Percentiles rank a stretch among this genome's conserved stretches.
Evolutionary conservation across 2,797 vertebrate species (phyloP).

Genomic region (Sebastes miniatus): DNA sequence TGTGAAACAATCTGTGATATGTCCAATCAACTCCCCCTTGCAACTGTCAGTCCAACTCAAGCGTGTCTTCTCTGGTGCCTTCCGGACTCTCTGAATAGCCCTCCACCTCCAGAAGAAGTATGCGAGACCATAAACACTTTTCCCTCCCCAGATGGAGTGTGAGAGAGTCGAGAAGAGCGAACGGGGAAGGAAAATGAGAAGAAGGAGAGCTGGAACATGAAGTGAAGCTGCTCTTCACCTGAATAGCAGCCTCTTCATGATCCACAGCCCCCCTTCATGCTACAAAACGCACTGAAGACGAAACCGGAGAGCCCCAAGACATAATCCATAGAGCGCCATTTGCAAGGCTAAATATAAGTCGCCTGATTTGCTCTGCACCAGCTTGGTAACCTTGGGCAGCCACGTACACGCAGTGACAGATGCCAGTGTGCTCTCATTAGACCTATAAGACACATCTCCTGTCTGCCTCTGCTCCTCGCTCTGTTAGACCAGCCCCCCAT

Average conservation of each 20-base stretch:
- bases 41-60: constrained; percentile 44
- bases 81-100: constrained; percentile 53
- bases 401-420: constrained; percentile 67
- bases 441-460: constrained; percentile 61
- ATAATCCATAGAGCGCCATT: constrained; percentile 82
- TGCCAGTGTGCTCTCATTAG: constrained; percentile 61
- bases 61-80: constrained; percentile 48
- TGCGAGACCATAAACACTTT: constrained; percentile 37
- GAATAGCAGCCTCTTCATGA: constrained; percentile 57
- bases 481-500: constrained; percentile 24
- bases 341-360: constrained; percentile 85
- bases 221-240: constrained; percentile 68
- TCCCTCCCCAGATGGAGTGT: not conserved
- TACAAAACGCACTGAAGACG: constrained; percentile 78
- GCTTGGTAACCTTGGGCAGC: constrained; percentile 78
- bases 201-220: constrained; percentile 41
- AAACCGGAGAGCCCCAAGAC: constrained; percentile 83
- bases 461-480: constrained; percentile 13
- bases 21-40: constrained; percentile 29
- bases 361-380: constrained; percentile 73
- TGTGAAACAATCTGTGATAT: constrained; percentile 24
- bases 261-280: constrained; percentile 53
- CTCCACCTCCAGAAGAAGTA: constrained; percentile 43
- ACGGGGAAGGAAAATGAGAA: not conserved
- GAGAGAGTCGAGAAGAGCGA: not conserved